Conservation (phyloP, 2,888 invertebrate species). For the Macrophya annulata region DNA sequence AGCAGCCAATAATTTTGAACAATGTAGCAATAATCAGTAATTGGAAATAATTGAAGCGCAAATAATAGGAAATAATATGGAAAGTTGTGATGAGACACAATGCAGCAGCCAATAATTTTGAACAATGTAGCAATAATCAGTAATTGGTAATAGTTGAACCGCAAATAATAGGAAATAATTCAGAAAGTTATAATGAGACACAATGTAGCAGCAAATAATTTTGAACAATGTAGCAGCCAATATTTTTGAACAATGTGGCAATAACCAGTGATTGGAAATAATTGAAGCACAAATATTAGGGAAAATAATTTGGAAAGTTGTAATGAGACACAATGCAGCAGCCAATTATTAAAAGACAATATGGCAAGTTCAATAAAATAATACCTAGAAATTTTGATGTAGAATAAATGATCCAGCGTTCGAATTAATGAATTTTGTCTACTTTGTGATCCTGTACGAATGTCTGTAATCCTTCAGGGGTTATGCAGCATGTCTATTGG, state of each 20-base stretch:
- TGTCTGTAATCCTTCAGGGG: neutral
- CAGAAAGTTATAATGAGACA: no score
- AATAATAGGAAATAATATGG: no score
- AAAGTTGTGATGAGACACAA: no score
- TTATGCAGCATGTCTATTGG: neutral
- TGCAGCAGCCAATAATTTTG: neutral
- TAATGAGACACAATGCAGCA: neutral
- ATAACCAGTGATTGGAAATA: neutral
- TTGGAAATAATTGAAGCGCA: no score
- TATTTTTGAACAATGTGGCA: neutral
- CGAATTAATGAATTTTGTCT: neutral
- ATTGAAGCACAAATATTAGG: neutral
- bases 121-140: neutral
- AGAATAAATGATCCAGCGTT: neutral
- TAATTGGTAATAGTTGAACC: no score
- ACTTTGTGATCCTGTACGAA: neutral
- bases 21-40: neutral
- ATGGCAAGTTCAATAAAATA: neutral
- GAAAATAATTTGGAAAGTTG: neutral
- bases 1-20: neutral
- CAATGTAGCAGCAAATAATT: neutral
- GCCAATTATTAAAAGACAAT: neutral
- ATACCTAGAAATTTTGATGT: neutral
- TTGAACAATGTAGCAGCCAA: neutral
- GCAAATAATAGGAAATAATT: no score